Percentiles rank a stretch among this genome's conserved stretches.
phyloP scores from a whole-genome alignment of 2,888 invertebrate species.

The Megalurothrips usitatus region DNA sequence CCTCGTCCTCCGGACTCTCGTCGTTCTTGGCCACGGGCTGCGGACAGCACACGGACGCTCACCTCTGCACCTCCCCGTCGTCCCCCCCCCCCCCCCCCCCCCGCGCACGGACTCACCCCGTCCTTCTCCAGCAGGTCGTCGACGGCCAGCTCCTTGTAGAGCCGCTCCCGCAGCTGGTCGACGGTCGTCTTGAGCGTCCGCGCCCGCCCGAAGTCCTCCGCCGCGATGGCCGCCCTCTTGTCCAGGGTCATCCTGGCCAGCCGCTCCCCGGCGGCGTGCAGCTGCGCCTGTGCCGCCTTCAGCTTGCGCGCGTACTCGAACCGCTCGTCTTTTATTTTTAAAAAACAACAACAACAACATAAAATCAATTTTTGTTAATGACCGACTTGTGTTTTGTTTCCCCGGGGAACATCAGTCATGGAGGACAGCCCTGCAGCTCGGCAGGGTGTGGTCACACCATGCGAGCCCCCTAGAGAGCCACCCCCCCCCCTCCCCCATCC shows the following conservation, averaged over 20 bases:
- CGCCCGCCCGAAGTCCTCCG: slow-evolving; percentile 90
- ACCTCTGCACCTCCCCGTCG: not conserved
- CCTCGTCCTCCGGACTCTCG: slow-evolving; percentile 55
- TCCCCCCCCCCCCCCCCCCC: not conserved
- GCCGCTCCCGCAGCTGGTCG: slow-evolving; percentile 72
- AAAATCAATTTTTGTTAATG: not conserved
- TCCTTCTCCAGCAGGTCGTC: slow-evolving; percentile 73
- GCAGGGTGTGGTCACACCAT: not conserved
- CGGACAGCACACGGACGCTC: not conserved
- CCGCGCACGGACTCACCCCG: slow-evolving; percentile 54
- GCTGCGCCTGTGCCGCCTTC: slow-evolving; percentile 76
- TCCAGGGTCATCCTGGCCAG: slow-evolving; percentile 86
- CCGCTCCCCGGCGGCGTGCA: slow-evolving; percentile 81
- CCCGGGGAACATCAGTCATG: not conserved
- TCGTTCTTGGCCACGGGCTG: slow-evolving; percentile 58
- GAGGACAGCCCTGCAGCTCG: not conserved
- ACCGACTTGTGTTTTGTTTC: not conserved
- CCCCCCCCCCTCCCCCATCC: too few species aligned
- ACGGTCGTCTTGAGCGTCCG: slow-evolving; percentile 84
- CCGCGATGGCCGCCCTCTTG: slow-evolving; percentile 85
- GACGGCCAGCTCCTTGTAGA: slow-evolving; percentile 69
- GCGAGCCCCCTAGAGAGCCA: too few species aligned
- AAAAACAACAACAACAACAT: slow-evolving; percentile 27
- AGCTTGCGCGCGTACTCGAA: slow-evolving; percentile 91
- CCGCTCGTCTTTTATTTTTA: slow-evolving; percentile 64